phyloP scores from a whole-genome alignment of 2,797 vertebrate species.

The Denticeps clupeoides region DNA sequence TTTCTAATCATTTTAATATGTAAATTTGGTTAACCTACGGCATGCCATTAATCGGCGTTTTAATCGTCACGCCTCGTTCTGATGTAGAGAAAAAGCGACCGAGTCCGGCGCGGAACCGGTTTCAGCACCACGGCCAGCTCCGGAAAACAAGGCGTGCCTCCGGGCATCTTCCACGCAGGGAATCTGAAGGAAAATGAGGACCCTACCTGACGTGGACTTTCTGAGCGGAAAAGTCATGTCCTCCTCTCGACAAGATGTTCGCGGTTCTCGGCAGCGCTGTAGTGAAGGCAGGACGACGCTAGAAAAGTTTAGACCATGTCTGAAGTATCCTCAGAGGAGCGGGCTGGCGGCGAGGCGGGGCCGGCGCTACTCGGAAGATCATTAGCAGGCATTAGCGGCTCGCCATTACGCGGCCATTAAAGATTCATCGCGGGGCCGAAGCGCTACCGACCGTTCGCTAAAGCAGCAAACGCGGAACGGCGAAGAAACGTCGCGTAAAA shows the following conservation, averaged over 20 bases:
- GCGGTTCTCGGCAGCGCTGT: conserved; percentile 25
- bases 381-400: conserved; percentile 98
- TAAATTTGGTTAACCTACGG: too few relatives aligned
- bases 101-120: too few relatives aligned
- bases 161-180: too few relatives aligned
- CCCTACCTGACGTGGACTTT: conserved; percentile 92
- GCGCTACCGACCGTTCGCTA: conserved; percentile 65
- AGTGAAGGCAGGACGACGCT: conserved; percentile 52
- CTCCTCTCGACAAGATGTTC: too few relatives aligned
- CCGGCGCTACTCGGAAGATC: conserved; percentile 84
- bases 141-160: background rate
- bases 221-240: conserved; percentile 88
- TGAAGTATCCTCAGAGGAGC: conserved; percentile 80
- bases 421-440: conserved; percentile 85
- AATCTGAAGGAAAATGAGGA: too few relatives aligned
- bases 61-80: too few relatives aligned
- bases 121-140: conserved; percentile 64
- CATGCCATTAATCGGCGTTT: too few relatives aligned
- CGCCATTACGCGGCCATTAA: conserved; percentile 96
- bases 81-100: too few relatives aligned
- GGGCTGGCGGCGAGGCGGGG: conserved; percentile 81
- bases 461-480: conserved; percentile 50
- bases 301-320: conserved; percentile 85
- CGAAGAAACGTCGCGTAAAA: conserved; percentile 45
- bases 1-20: too few relatives aligned